Evolutionary conservation across 1,140 invertebrate species (phyloP).

Genomic region (Apolygus lucorum): DNA sequence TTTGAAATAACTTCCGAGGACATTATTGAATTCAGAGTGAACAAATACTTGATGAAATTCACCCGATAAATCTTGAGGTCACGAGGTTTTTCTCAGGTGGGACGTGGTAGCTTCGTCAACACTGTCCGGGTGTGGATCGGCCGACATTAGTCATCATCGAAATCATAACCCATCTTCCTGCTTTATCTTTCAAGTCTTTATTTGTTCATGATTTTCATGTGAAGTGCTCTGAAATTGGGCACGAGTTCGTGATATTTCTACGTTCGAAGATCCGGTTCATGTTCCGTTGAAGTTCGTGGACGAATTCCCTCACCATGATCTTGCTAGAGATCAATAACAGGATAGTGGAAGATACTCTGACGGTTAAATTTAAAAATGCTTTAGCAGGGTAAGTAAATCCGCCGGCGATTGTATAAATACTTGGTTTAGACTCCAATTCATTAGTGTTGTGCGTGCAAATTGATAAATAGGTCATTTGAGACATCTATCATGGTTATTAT

Average conservation of each 20-base stretch:
- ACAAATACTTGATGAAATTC: too few species aligned
- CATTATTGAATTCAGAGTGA: too few species aligned
- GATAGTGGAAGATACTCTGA: conserved; percentile 91
- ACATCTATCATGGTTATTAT: background rate
- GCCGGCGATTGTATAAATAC: too few species aligned
- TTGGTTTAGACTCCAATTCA: too few species aligned
- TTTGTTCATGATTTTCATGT: background rate
- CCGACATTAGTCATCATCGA: too few species aligned
- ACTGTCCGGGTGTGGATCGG: background rate
- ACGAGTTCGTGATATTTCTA: background rate
- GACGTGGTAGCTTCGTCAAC: background rate
- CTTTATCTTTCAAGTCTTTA: background rate
- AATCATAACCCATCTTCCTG: background rate
- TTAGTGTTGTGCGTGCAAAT: too few species aligned
- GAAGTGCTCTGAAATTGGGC: background rate
- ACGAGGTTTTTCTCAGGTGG: too few species aligned
- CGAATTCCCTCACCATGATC: conserved; percentile 62
- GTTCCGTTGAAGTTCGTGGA: background rate
- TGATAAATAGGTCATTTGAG: too few species aligned
- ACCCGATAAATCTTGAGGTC: too few species aligned
- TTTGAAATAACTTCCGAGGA: too few species aligned
- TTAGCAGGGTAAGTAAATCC: conserved; percentile 70
- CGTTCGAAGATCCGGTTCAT: background rate
- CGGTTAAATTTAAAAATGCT: conserved; percentile 90
- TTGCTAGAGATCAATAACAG: conserved; percentile 97